phyloP scores from a whole-genome alignment of 2,888 invertebrate genomes.

The Theodoxus fluviatilis region DNA sequence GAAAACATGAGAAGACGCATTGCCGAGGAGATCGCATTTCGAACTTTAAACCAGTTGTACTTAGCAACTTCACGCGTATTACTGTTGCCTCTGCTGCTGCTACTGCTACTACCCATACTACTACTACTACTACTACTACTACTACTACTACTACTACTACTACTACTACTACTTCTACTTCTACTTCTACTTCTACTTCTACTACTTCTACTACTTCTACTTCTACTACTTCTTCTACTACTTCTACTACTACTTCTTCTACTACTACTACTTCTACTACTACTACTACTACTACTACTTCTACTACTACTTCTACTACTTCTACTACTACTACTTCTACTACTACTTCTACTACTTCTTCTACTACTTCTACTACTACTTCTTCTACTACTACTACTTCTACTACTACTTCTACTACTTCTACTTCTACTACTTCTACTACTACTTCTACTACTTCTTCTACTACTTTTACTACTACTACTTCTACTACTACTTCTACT shows the following conservation, averaged over 20 bases:
- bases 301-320: slow-evolving; percentile 25
- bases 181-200: slow-evolving; percentile 22
- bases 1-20: no score
- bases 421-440: slow-evolving; percentile 20
- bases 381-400: slow-evolving; percentile 22
- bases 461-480: slow-evolving; percentile 17
- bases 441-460: slow-evolving; percentile 15
- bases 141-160: slow-evolving; percentile 26
- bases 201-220: slow-evolving; percentile 20
- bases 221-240: slow-evolving; percentile 22
- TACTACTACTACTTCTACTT: slow-evolving; percentile 22
- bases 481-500: no score
- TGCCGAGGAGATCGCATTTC: no score
- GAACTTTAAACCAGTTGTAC: no score
- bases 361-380: slow-evolving; percentile 18
- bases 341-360: slow-evolving; percentile 17
- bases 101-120: no score
- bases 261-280: slow-evolving; percentile 25
- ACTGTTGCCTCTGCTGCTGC: no score
- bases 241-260: slow-evolving; percentile 22
- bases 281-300: slow-evolving; percentile 25
- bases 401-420: slow-evolving; percentile 24
- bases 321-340: slow-evolving; percentile 25
- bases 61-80: slow-evolving; percentile 10
- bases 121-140: no score